phyloP scores from a whole-genome alignment of 1,140 invertebrate species.

The Pseudomyrmex cubaensis region DNA sequence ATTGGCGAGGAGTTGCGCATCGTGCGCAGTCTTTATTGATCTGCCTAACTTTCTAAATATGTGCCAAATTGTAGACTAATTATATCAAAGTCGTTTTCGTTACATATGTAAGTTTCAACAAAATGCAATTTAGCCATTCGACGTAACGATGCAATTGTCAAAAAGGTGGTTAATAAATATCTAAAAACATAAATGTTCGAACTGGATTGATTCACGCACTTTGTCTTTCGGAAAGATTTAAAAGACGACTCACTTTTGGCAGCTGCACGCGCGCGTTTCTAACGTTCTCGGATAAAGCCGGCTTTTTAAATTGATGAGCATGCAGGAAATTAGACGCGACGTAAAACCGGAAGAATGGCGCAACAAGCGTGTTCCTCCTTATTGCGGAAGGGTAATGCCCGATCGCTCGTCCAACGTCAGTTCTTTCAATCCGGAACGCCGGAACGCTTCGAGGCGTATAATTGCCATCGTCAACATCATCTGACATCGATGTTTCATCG shows the following conservation, averaged over 20 bases:
- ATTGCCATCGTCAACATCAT: slow-evolving; percentile 31
- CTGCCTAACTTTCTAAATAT: slow-evolving; percentile 34
- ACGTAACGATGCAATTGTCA: not conserved
- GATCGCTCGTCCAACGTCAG: slow-evolving; percentile 47
- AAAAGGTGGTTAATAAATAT: too few relatives aligned
- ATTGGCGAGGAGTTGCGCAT: slow-evolving; percentile 41
- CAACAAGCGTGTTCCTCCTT: slow-evolving; percentile 58
- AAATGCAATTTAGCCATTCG: not conserved
- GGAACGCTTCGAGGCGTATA: slow-evolving; percentile 29
- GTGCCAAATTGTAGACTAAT: slow-evolving; percentile 4
- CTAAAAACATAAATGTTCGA: not conserved
- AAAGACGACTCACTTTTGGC: not conserved
- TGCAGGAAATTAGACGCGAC: slow-evolving; percentile 58
- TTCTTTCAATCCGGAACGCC: slow-evolving; percentile 43
- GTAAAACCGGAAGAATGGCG: slow-evolving; percentile 60
- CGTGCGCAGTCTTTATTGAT: slow-evolving; percentile 39
- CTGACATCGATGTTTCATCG: slow-evolving; percentile 30
- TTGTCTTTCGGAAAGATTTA: not conserved
- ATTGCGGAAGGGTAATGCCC: slow-evolving; percentile 61
- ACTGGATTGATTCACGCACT: too few relatives aligned
- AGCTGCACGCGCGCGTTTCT: not conserved
- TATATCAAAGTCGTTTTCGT: slow-evolving; percentile 9
- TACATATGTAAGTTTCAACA: not conserved
- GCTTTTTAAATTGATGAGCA: slow-evolving; percentile 58
- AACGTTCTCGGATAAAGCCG: not conserved